Base-by-base conservation (phyloP, 92 coral and sea anemone genomes). In the Phymanthus crucifer region DNA sequence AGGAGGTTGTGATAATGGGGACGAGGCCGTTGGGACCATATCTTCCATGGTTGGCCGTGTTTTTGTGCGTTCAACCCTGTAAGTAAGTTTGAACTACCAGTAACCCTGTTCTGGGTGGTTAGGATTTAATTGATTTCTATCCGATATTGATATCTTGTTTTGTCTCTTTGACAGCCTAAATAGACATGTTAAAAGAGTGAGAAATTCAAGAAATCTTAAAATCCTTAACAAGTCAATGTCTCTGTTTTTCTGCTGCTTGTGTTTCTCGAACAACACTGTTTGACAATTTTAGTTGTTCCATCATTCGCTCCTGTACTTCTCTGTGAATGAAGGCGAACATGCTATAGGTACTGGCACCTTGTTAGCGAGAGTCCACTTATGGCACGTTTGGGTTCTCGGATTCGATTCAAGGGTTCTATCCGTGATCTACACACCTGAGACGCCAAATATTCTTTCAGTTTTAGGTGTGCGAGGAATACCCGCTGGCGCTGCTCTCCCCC, bases 401-500 rank as follows among this genome's bases (percentile, higher is more conserved):
- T n/a, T n/a, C n/a, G n/a, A n/a, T n/a, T n/a, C n/a, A n/a, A n/a
- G n/a, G n/a, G n/a, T n/a, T n/a, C n/a, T n/a, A n/a, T n/a, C n/a
- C n/a, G 3, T 50, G 8, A 10, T 5, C 21, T 5, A 50, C 3
- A 19, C 23, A 19, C 17, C 14, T 2, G 14, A 18, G n/a, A 54
- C 23, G 27, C 64, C 10, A 13, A 19, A 8, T 19, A 54, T 23
- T 58, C 11, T 69, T 4, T 46, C 26, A 13, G 18, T 27, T 67
- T 32, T 17, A 80, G 77, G 38, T 16, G 31, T 69, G 4, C 38
- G 57, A 26, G 78, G 70, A 24, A 71, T 45, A 52, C 77, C 77
- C 47, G 84, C 78, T 69, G 78, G 56, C 19, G 66, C 43, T 48
- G 70, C 84, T 37, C 23, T 80, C n/a, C 84, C 84, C 0, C 84